Base-by-base conservation (phyloP, 2,888 invertebrate species). In the Leucophenga maculata region DNA sequence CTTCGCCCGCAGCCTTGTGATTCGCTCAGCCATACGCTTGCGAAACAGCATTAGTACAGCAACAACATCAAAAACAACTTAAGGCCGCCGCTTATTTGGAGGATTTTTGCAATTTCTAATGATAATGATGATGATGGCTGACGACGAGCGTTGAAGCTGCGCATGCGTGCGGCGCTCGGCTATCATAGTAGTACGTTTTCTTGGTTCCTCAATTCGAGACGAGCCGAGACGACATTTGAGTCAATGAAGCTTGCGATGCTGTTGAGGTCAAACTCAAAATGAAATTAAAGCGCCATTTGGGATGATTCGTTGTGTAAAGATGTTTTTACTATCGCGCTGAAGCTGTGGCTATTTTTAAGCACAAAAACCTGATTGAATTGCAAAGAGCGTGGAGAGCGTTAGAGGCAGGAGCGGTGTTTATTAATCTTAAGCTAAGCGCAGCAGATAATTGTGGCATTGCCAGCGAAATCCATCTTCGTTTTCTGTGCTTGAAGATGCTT, bases 101-200 rank as follows among this genome's bases (percentile, higher is more conserved):
- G 78, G 82, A 80, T 75, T 79, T 78, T 80, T 79, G 76, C 76
- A 74, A 80, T 82, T 80, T 80, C 80, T 80, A 80, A 80, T 80
- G 78, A 80, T 32, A 32, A 32, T 79, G 79, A 82, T 80, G 75
- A 80, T 74, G 67, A 74, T 74, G 72, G 68, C 72, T 67, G 67
- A 32, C 50, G 50, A 64, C 62, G 32, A 20, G 18, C 65, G 6
- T 32, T 13, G 13, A 31, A 50, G 52, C 26, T 50, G 55, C 22
- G 20, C 55, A 72, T 69, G 67, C 65, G 69, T 70, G 64, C 64
- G 68, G 65, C 66, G 22, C 16, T 9, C 52, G 9, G 16, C 31
- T 11, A 1, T 31, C 11, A n/a, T n/a, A n/a, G 59, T 59, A 22
- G 13, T 18, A 18, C 14, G 55, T 59, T n/a, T 39, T 39, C 39